Evolutionary conservation across 2,113 vertebrate genomes (phyloP), one percentile per base, ranked within the genome.

Genomic region (Psophia crepitans): DNA sequence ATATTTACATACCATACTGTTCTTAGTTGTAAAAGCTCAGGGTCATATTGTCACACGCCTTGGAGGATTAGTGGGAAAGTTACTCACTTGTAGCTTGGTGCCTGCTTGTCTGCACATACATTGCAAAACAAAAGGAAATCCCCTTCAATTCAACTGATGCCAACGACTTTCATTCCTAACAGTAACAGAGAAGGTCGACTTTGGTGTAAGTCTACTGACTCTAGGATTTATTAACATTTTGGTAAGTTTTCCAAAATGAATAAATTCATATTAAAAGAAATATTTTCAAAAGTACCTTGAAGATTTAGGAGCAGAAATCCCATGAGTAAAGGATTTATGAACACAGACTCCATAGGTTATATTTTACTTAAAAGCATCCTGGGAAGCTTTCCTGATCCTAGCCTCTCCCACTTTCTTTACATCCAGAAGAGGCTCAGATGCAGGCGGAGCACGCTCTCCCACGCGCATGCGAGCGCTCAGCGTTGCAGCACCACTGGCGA

Each of bases 61-160:
- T 89, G 90, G 90, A 96, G 96, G 96, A 95, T 96, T 97, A 93
- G 90, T 93, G 95, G 95, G 83, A 97, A 96, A 94, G 95, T 96
- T 96, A 92, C 92, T 95, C 96, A 93, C 96, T 96, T 94, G 90
- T 90, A 97, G 96, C 71, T 92, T 95, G 96, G 96, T 96, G 95
- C 96, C 96, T 97, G 92, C 93, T 97, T 96, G 96, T 97, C 95
- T 97, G 96, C 93, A 83, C 88, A 93, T 80, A 90, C 75, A 93
- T 92, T 95, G 88, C 95, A 96, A 93, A 96, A 97, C 95, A 96
- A 94, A 96, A 95, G 95, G 90, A 96, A 97, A 96, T 95, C 92
- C 71, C 93, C 73, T 96, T 68, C 95, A 94, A 93, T 94, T 96
- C 92, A 96, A 37, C 87, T 21, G 54, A 93, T 96, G 96, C 92